These are phyloP conservation scores for Muschampia plurimacula DNA, from an alignment of 2,888 invertebrate species.

Conservation along the genomic window DNA sequence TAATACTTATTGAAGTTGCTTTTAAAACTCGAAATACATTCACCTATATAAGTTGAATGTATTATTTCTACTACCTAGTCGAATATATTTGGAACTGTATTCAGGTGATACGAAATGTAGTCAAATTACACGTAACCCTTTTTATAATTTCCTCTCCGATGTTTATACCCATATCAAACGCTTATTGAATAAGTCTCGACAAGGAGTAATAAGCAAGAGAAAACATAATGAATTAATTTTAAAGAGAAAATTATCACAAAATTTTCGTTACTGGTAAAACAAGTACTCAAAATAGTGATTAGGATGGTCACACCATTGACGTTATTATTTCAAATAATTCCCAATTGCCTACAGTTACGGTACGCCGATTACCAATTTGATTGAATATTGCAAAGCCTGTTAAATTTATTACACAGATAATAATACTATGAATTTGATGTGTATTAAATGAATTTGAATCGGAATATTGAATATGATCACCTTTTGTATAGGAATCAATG, in stretches of 20 bases:
- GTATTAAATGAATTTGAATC: constrained; percentile 20
- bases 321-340: constrained; percentile 23
- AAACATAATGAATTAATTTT: neutral
- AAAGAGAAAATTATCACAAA: neutral
- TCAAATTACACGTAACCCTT: constrained; percentile 2
- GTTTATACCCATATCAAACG: neutral
- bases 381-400: constrained; percentile 27
- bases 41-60: too few relatives aligned
- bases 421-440: constrained; percentile 12
- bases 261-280: neutral
- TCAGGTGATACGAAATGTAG: neutral
- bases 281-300: constrained; percentile 4
- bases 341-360: constrained; percentile 20
- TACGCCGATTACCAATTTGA: constrained; percentile 28
- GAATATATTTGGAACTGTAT: too few relatives aligned
- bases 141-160: constrained; percentile 1
- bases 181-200: neutral
- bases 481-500: neutral
- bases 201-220: neutral
- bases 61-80: too few relatives aligned
- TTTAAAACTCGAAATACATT: too few relatives aligned
- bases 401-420: constrained; percentile 28
- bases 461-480: constrained; percentile 1
- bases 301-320: constrained; percentile 18
- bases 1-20: too few relatives aligned